These are phyloP conservation scores for Drosophila subpulchrella DNA, from an alignment of 1,140 invertebrate genomes.

Conservation along the genomic window DNA sequence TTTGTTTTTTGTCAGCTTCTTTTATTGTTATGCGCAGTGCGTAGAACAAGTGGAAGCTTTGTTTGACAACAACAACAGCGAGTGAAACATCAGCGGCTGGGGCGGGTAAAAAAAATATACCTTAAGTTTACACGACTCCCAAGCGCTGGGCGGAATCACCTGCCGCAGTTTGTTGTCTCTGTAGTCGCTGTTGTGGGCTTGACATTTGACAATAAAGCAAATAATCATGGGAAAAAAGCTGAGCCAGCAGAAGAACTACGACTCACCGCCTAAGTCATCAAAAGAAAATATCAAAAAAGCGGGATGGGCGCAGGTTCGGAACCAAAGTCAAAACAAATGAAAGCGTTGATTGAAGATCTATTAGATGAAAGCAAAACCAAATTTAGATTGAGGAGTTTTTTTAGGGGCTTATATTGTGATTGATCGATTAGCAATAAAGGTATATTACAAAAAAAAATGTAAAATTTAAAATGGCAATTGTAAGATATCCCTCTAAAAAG, in stretches of 20 bases:
- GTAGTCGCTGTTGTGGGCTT: conserved; percentile 51
- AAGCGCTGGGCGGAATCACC: conserved; percentile 61
- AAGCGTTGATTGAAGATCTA: conserved; percentile 11
- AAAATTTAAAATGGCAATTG: no score
- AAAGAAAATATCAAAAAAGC: conserved; percentile 24
- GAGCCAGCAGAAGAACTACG: conserved; percentile 44
- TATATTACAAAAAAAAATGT: background rate
- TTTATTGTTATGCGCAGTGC: conserved; percentile 78
- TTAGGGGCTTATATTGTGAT: background rate
- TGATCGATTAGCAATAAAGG: background rate
- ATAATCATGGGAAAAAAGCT: conserved; percentile 83
- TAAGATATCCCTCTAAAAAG: no score
- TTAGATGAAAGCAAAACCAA: conserved; percentile 13
- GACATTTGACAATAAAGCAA: conserved; percentile 84
- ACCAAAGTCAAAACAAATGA: conserved; percentile 22
- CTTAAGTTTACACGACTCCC: conserved; percentile 79
- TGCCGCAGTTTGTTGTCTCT: conserved; percentile 47
- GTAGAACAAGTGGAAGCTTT: conserved; percentile 84
- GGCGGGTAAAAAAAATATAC: conserved; percentile 56
- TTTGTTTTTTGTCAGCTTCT: conserved; percentile 59
- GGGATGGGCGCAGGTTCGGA: background rate
- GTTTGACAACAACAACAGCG: conserved; percentile 73
- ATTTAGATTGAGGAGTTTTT: background rate
- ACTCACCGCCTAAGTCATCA: conserved; percentile 15
- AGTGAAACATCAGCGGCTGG: conserved; percentile 31